Base-by-base conservation (phyloP, 2,797 vertebrate genomes). In the Fistularia tabacaria region DNA sequence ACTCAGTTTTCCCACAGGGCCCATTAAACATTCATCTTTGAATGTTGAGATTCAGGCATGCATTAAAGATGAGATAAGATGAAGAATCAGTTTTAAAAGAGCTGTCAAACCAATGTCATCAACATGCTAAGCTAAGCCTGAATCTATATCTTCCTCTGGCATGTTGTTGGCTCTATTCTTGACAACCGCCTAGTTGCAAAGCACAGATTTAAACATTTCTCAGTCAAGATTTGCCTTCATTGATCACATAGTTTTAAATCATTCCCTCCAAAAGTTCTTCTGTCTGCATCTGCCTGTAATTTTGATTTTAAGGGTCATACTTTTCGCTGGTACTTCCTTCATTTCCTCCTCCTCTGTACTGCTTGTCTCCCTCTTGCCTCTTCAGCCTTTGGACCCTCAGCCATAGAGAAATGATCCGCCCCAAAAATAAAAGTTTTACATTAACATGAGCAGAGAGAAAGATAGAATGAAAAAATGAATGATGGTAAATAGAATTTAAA, bases 391-490 rank as follows among this genome's bases (percentile, higher is more conserved):
- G 72, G 66, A 25, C 25, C 25, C 25, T 25, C 25, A 25, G 25
- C 2, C 66, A 66, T 51, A 15, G 47, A 71, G 39, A 74, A 79
- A 66, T 25, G 8, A 79, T 81, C 70, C 66, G 66, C 74, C 64
- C 74, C 61, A 64, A n/a, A 74, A 81, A 71, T 49, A 44, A 69
- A 78, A 74, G 75, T 80, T 67, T 71, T 61, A 69, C 58, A 73
- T 83, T 71, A 63, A 66, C 77, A 80, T 64, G 56, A 81, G 65
- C 25, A 46, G n/a, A 46, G 45, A 41, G 49, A 66, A 25, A 25
- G 25, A 25, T 2, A 25, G 25, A 25, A 25, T 25, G 25, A 25
- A 5, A 25, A 25, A 25, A 3, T 5, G 2, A 5, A 25, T 25
- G 5, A 5, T 5, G 25, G 57, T 48, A 47, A 57, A 66, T 36